Evolutionary conservation across 2,113 vertebrate genomes (phyloP), one percentile per base, ranked within the genome.

Genomic region (Limanda limanda): DNA sequence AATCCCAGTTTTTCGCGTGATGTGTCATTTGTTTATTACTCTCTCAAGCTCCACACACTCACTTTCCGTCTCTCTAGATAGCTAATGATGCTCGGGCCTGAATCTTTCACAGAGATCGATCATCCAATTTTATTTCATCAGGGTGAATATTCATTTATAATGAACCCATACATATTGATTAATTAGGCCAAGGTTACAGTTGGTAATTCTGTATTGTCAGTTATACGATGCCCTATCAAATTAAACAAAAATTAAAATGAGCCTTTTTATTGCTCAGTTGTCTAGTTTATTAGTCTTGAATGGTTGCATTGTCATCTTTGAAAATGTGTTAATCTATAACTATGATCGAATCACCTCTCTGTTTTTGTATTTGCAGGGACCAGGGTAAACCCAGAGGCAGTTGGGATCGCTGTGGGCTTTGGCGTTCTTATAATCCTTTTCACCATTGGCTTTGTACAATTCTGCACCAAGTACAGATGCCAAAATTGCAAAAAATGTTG

Each of bases 361-460:
- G 18, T 48, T 5, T 77, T 67, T 78, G 18, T 68, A 12, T 82
- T 68, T 48, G 15, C 72, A 94, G 94, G 60, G 6, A 89, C 86
- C 84, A 71, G 17, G 7, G 88, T 88, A 4, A 89, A 85, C 72
- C 52, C 92, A 18, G 45, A 87, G 0, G 79, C 81, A 0, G 74
- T 94, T 0, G 93, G 93, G 1, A 11, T 95, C 3, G 73, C 65
- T 0, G 89, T 94, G 10, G 93, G 92, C 5, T 94, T 94, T 58
- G 75, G 81, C 7, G 77, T 95, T 52, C 80, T 95, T 48, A 81
- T 62, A 0, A 66, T 93, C 56, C 89, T 94, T 40, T 81, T 93
- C 45, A 75, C 71, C 45, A 91, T 94, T 27, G 89, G 24, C 23
- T 86, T 93, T 23, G 17, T 89, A 15, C 89, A 92, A 48, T 89